Conservation (phyloP, 2,797 vertebrate genomes). For the Anguilla megastoma region DNA sequence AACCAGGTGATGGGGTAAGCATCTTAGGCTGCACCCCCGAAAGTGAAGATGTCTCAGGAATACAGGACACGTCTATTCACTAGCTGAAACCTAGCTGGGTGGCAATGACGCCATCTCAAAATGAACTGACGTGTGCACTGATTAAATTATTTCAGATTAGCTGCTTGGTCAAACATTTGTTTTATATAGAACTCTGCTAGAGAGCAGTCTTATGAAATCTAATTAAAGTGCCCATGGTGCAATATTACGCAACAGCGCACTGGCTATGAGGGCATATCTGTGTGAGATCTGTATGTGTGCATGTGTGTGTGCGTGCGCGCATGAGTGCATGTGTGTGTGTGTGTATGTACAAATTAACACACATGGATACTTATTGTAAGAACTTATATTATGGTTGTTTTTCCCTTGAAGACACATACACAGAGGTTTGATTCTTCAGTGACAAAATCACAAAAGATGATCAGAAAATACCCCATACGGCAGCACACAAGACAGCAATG, state of each 20-base stretch:
- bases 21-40: not conserved
- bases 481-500: not conserved
- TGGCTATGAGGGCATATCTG: not conserved
- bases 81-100: not conserved
- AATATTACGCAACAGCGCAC: slow-evolving; percentile 1
- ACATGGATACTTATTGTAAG: no score
- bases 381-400: no score
- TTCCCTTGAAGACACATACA: no score
- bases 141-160: slow-evolving; percentile 13
- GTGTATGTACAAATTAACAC: no score
- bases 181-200: not conserved
- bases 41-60: not conserved
- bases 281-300: not conserved
- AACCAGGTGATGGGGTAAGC: not conserved
- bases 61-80: not conserved
- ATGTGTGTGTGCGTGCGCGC: not conserved
- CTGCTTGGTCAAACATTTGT: slow-evolving; percentile 17
- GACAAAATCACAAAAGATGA: not conserved
- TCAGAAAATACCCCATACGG: not conserved
- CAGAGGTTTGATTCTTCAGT: not conserved
- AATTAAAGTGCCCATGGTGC: not conserved
- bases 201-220: not conserved
- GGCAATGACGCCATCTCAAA: not conserved
- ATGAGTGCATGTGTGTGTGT: no score
- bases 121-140: not conserved